Evolutionary conservation across 2,888 invertebrate species (phyloP), one percentile per base, ranked within the genome.

Genomic region (Yponomeuta sedellus): DNA sequence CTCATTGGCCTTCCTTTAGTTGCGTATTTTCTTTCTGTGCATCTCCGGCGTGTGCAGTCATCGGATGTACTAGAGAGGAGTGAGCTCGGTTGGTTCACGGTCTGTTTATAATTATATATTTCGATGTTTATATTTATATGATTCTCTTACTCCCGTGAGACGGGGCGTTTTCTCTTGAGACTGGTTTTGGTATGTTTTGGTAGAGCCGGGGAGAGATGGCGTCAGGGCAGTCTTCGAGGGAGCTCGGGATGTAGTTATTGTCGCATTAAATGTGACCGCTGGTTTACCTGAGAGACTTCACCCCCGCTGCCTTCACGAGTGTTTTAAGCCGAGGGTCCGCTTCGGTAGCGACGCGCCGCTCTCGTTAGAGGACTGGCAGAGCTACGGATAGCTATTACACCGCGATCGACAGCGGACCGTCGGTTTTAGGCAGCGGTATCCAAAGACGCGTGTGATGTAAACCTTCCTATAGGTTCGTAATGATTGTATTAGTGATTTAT

Each of bases 371-470:
- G 4, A 1, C 44, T 12, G 16, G 44, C 64, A 22, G 39, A 58
- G 57, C 40, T 44, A 58, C 25, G 25, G 25, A 25, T 25, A 5
- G 25, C 25, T 25, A 2, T 25, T 25, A 25, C 1, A 5, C 5
- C 25, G 25, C 25, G 3, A 4, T 66, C 25, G 67, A 66, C 73
- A 70, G 64, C 58, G 44, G 16, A 52, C 16, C 12, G 44, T 1
- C 12, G 44, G 44, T 8, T 52, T 52, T 52, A 52, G 44, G 12
- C 2, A 52, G 44, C 44, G 16, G 88, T 88, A 88, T 90, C 90
- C 90, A 88, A 90, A 90, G 88, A 83, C 86, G 88, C 44, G 44
- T 52, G 86, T 90, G 88, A 88, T 88, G 83, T 83, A 76, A 77
- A 80, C 83, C 84, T 89, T 88, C 86, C 85, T 87, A 83, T 88